Evolutionary conservation across 2,113 vertebrate species (phyloP).

Genomic region (Cettia cetti): DNA sequence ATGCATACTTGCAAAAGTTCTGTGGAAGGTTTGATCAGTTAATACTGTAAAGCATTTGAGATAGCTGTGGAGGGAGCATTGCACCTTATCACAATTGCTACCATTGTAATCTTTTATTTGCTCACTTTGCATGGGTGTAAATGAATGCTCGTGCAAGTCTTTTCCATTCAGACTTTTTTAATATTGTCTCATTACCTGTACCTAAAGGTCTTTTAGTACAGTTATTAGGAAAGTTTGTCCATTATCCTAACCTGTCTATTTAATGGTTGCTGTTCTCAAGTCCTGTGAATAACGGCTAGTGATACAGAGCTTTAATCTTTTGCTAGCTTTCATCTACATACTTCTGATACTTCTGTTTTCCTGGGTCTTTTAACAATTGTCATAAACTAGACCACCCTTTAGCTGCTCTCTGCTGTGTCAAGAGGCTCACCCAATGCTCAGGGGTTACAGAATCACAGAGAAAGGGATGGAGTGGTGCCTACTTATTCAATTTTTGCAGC

Average conservation of each 20-base stretch:
- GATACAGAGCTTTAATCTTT: background rate
- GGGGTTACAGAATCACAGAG: background rate
- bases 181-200: background rate
- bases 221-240: background rate
- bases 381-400: background rate
- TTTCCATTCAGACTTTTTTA: background rate
- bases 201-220: background rate
- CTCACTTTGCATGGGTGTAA: background rate
- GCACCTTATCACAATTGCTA: background rate
- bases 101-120: background rate
- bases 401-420: background rate
- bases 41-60: background rate
- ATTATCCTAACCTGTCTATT: background rate
- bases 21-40: conserved; percentile 16
- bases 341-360: background rate
- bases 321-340: background rate
- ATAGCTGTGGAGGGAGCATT: background rate
- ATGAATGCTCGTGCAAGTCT: background rate
- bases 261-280: background rate
- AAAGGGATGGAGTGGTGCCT: background rate
- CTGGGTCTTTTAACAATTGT: background rate
- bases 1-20: background rate
- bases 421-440: background rate
- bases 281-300: background rate
- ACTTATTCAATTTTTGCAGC: background rate